Percentiles rank a stretch among this genome's conserved stretches.
Conservation (phyloP, 2,113 vertebrate genomes). For the Sinocyclocheilus maitianheensis region DNA sequence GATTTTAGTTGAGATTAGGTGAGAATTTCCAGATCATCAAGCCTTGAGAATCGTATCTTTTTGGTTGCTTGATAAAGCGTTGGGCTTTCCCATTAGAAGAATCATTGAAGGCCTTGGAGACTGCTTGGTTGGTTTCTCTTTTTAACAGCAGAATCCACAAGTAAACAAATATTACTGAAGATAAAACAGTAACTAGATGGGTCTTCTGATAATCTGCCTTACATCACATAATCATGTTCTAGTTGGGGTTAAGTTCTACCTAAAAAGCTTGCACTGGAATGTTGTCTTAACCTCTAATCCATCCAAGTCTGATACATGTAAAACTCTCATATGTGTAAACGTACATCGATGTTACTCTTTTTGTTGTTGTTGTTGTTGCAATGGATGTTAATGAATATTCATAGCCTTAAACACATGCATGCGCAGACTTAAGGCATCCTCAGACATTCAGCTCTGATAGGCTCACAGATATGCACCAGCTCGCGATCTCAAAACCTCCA, state of each 20-base stretch:
- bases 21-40: neutral
- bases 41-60: neutral
- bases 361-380: neutral
- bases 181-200: neutral
- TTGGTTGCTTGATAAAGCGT: neutral
- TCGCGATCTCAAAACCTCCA: neutral
- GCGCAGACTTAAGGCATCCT: neutral
- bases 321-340: conserved; percentile 4
- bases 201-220: neutral
- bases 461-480: neutral
- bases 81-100: neutral
- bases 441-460: conserved; percentile 12
- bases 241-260: neutral
- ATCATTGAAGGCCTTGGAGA: neutral
- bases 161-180: neutral
- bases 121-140: neutral
- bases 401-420: neutral
- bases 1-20: neutral
- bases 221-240: neutral
- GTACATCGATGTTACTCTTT: neutral
- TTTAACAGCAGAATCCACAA: neutral
- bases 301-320: neutral
- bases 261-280: neutral
- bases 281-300: neutral
- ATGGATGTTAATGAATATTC: neutral